Percentiles rank a stretch among this genome's conserved stretches.
Conservation (phyloP, 2,113 vertebrate species). For the Seriola dumerili region DNA sequence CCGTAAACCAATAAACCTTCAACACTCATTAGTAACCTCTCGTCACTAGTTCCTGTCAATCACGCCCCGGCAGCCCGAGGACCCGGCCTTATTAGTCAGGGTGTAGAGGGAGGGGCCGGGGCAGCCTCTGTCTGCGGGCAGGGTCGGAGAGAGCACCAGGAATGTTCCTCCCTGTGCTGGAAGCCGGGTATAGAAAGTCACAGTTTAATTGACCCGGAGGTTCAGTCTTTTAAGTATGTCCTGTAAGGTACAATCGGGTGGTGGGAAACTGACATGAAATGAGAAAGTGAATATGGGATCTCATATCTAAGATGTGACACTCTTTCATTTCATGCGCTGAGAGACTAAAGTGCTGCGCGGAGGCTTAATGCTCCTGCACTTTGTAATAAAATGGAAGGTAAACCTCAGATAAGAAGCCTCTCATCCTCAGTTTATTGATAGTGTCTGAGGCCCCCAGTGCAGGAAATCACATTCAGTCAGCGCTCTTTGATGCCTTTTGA, state of each 20-base stretch:
- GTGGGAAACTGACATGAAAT: not conserved
- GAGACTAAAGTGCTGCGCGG: slow-evolving; percentile 40
- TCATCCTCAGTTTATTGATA: slow-evolving; percentile 62
- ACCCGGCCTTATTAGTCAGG: slow-evolving; percentile 62
- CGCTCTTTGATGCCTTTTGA: slow-evolving; percentile 58
- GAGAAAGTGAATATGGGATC: slow-evolving; percentile 30
- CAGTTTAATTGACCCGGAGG: slow-evolving; percentile 34
- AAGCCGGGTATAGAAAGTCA: slow-evolving; percentile 40
- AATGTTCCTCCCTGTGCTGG: slow-evolving; percentile 42
- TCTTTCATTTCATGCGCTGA: slow-evolving; percentile 42
- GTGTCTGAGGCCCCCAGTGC: slow-evolving; percentile 43
- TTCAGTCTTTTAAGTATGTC: slow-evolving; percentile 30
- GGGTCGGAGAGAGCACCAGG: slow-evolving; percentile 68
- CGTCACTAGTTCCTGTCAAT: slow-evolving; percentile 68
- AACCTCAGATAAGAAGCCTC: slow-evolving; percentile 61
- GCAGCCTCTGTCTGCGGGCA: slow-evolving; percentile 55
- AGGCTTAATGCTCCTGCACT: slow-evolving; percentile 49
- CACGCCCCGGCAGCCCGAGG: slow-evolving; percentile 51
- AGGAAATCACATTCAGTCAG: slow-evolving; percentile 64
- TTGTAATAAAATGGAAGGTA: slow-evolving; percentile 68
- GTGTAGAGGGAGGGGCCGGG: slow-evolving; percentile 43
- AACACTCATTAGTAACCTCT: slow-evolving; percentile 48
- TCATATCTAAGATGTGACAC: slow-evolving; percentile 33
- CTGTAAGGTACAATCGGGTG: slow-evolving; percentile 14
- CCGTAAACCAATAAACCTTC: slow-evolving; percentile 47